Evolutionary conservation across 1,140 invertebrate genomes (phyloP).

Genomic region (Danaus melanippus): DNA sequence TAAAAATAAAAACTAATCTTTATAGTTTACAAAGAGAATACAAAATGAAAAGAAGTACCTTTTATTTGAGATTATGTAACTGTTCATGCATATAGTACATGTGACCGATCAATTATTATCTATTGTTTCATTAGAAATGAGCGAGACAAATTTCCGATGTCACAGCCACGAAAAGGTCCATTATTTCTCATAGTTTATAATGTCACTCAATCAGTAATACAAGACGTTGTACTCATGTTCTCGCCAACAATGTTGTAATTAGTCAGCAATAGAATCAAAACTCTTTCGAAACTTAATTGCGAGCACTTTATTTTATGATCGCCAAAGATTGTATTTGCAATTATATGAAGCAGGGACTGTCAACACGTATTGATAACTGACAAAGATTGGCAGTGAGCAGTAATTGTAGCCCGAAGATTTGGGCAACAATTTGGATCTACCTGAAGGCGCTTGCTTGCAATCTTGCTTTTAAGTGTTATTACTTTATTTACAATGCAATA

Average conservation of each 20-base stretch:
- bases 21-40: too few relatives aligned
- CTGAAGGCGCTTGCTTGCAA: conserved; percentile 14
- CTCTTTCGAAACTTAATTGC: conserved; percentile 15
- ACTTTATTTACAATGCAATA: conserved; percentile 2
- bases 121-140: conserved; percentile 23
- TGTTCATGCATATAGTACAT: conserved; percentile 4
- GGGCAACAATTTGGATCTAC: conserved; percentile 12
- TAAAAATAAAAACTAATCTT: too few relatives aligned
- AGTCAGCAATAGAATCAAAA: conserved; percentile 16
- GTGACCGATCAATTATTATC: conserved; percentile 21
- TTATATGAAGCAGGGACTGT: conserved; percentile 6
- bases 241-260: conserved; percentile 18
- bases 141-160: conserved; percentile 41
- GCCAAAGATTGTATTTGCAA: conserved; percentile 5
- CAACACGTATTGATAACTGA: conserved; percentile 15
- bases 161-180: conserved; percentile 52
- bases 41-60: too few relatives aligned
- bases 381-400: conserved; percentile 7
- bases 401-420: conserved; percentile 15
- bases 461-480: conserved; percentile 4
- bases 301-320: conserved; percentile 16
- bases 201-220: conserved; percentile 54
- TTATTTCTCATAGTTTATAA: conserved; percentile 62
- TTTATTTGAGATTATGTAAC: too few relatives aligned
- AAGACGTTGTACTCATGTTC: conserved; percentile 18